Base-by-base conservation (phyloP, 2,888 invertebrate species). In the Laothoe populi region DNA sequence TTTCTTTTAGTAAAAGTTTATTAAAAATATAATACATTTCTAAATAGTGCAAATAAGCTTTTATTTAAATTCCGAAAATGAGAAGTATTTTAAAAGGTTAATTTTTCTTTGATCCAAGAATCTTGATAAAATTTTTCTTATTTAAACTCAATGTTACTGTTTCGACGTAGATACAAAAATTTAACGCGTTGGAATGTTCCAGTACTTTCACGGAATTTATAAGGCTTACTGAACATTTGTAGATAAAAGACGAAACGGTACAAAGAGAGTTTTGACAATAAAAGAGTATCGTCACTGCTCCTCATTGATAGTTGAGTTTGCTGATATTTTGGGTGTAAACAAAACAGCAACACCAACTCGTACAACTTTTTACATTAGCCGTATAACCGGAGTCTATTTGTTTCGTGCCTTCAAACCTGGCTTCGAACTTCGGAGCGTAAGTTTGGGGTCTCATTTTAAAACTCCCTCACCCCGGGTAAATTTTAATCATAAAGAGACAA, bases 401-500 rank as follows among this genome's bases (percentile, higher is more conserved):
- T 84, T 86, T 80, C 83, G 80, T 85, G 76, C 84, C 83, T 87
- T 82, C 79, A 71, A 81, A 84, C 84, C 82, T 78, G 84, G 74
- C 78, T 79, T 70, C 71, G 69, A 86, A 86, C 83, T 84, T 81
- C 81, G 77, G 79, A 71, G 84, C 80, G 71, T 79, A 88, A 90
- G 86, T 90, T 90, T 81, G 75, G 83, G 86, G 83, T 84, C 84
- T 83, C 83, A 82, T 86, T 90, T 87, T 82, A 86, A 85, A 87
- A 87, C 83, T 86, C 82, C 71, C 77, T 78, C 78, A 73, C 75
- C 70, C 69, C 70, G 71, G 78, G 72, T 76, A 81, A 83, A 90
- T 89, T 90, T 90, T 87, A 87, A 88, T 89, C 82, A 85, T 87
- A 87, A 86, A 86, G 82, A 86, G 86, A 89, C 88, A 89, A 89